Evolutionary conservation across 2,797 vertebrate species (phyloP), one percentile per base, ranked within the genome.

Genomic region (Cyclura pinguis): DNA sequence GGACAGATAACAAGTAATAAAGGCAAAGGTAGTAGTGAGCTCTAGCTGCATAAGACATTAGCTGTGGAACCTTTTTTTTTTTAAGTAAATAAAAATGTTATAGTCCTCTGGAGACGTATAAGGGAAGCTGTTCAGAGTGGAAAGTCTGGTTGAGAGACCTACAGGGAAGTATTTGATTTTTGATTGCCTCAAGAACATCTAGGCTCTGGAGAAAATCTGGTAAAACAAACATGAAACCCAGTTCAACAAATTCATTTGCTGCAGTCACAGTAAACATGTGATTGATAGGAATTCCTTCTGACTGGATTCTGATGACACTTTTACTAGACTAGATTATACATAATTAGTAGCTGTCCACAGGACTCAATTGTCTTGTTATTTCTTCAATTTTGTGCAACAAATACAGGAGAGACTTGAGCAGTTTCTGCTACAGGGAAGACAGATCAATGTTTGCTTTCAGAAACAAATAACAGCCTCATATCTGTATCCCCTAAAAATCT

Each of bases 91-190:
- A 52, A 73, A 69, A 86, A n/a, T 6, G 74, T 92, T 91, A 84
- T 50, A 92, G 80, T 67, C 20, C 90, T 90, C 64, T 83, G 38
- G 64, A 80, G 78, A 90, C 0, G 12, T 78, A 90, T 90, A 95
- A 93, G 59, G 85, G 96, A 95, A 94, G 85, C 78, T 92, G 72
- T 38, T 77, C 0, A 90, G 83, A 94, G 86, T 29, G 16, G 22
- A 91, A 93, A 87, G 1, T 91, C 74, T 50, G 91, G 16, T 67
- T 95, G 84, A 94, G 93, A 91, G 84, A 94, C 78, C 74, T 85
- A 59, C 35, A 91, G 93, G 84, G 62, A 95, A 93, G 38, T 83
- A 87, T 87, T 94, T 85, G 77, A 52, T 0, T 82, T 92, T 93
- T 94, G 57, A 89, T 90, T 95, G 94, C 90, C 67, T 95, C 6